phyloP scores from a whole-genome alignment of 64 coral and sea anemone species.

The Trachythela sp. region DNA sequence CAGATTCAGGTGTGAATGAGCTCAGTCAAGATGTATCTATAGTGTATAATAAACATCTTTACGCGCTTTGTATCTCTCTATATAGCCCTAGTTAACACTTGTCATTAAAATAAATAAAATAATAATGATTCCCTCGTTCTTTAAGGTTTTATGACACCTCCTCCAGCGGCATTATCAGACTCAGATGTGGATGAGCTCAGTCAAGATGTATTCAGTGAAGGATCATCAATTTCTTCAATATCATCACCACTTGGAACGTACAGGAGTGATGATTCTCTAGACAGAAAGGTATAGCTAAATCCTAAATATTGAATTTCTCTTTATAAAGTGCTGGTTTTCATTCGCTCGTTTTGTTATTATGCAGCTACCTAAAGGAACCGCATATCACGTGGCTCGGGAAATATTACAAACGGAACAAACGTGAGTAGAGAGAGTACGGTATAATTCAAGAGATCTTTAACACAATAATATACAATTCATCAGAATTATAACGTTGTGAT shows the following conservation, averaged over 20 bases:
- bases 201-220: neutral
- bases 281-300: neutral
- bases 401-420: conserved; percentile 88
- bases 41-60: too few relatives aligned
- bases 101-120: too few relatives aligned
- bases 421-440: conserved; percentile 41
- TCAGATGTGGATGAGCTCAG: neutral
- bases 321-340: neutral
- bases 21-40: neutral
- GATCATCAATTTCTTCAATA: neutral
- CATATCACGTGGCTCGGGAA: conserved; percentile 74
- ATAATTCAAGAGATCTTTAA: neutral
- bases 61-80: too few relatives aligned
- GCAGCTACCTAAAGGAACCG: conserved; percentile 55
- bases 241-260: neutral
- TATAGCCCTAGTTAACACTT: too few relatives aligned
- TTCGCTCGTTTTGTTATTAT: neutral
- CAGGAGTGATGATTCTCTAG: neutral
- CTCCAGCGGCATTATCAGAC: neutral
- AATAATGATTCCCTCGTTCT: too few relatives aligned
- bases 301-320: neutral
- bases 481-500: too few relatives aligned
- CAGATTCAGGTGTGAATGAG: neutral
- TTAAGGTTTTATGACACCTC: neutral
- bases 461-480: too few relatives aligned